These are phyloP conservation scores for Jacana jacana DNA, from an alignment of 2,113 vertebrate species.

Conservation along the genomic window DNA sequence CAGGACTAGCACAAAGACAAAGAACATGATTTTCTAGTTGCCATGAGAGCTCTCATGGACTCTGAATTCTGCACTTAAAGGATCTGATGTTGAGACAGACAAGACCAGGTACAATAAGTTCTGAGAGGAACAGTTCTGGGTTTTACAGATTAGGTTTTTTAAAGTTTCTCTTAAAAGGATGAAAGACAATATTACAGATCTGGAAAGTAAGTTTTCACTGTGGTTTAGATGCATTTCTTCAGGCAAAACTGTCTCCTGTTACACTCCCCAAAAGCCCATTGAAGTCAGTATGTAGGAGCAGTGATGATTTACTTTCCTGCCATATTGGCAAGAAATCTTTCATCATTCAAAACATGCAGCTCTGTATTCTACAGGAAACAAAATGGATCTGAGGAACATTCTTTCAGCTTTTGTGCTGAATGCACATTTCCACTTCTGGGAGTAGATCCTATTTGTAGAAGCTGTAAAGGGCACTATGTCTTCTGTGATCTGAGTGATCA, in stretches of 20 bases:
- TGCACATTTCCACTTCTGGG: neutral
- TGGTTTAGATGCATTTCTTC: neutral
- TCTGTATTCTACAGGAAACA: neutral
- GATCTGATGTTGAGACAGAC: neutral
- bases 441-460: neutral
- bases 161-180: neutral
- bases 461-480: neutral
- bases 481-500: neutral
- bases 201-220: neutral
- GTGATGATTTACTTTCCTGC: neutral
- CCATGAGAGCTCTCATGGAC: neutral
- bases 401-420: neutral
- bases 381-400: neutral
- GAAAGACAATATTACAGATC: neutral
- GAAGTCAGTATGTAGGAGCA: neutral
- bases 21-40: neutral
- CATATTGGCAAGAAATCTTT: neutral
- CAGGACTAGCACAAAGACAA: neutral
- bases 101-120: neutral
- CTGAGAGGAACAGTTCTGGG: neutral
- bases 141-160: neutral
- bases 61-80: neutral
- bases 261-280: rapidly evolving
- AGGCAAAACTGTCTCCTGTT: neutral
- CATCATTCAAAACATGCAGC: neutral